phyloP scores from a whole-genome alignment of 2,888 invertebrate species.

The Drosophila rubida region DNA sequence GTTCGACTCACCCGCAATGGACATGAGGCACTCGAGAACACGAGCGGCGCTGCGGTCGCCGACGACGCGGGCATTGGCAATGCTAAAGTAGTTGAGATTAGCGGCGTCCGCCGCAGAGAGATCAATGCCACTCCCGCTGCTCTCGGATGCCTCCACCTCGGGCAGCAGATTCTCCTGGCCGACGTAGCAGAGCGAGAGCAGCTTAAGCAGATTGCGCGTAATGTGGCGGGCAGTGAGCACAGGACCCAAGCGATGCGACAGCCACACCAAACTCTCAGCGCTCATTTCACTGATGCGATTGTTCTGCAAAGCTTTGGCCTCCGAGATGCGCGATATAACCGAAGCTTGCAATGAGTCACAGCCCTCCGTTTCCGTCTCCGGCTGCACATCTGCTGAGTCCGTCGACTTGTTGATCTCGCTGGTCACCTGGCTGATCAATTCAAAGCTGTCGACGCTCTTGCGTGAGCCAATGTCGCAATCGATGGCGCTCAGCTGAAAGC shows the following conservation, averaged over 20 bases:
- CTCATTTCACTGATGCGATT: constrained; percentile 93
- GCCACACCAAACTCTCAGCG: constrained; percentile 94
- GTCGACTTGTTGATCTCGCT: constrained; percentile 36
- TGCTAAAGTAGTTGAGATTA: constrained; percentile 87
- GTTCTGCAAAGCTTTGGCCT: constrained; percentile 82
- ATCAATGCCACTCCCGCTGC: neutral
- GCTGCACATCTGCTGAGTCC: constrained; percentile 19
- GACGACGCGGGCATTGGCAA: constrained; percentile 88
- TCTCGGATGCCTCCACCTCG: constrained; percentile 54
- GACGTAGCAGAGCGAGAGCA: constrained; percentile 97
- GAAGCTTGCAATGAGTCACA: constrained; percentile 83
- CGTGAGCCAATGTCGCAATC: constrained; percentile 88
- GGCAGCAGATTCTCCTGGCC: constrained; percentile 91
- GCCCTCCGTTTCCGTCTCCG: constrained; percentile 51
- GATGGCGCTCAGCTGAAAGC: constrained; percentile 86
- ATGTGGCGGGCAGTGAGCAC: constrained; percentile 96
- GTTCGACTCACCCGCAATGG: constrained; percentile 91
- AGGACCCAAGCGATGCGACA: constrained; percentile 96
- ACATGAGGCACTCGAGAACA: constrained; percentile 95
- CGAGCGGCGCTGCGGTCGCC: constrained; percentile 93
- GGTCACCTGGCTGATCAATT: constrained; percentile 80
- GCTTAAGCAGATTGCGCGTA: constrained; percentile 95
- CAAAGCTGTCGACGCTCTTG: constrained; percentile 86
- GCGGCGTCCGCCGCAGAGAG: constrained; percentile 84
- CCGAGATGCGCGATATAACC: constrained; percentile 83